Conservation (phyloP, 1,140 invertebrate genomes). For the Brachionus paranguensis region DNA sequence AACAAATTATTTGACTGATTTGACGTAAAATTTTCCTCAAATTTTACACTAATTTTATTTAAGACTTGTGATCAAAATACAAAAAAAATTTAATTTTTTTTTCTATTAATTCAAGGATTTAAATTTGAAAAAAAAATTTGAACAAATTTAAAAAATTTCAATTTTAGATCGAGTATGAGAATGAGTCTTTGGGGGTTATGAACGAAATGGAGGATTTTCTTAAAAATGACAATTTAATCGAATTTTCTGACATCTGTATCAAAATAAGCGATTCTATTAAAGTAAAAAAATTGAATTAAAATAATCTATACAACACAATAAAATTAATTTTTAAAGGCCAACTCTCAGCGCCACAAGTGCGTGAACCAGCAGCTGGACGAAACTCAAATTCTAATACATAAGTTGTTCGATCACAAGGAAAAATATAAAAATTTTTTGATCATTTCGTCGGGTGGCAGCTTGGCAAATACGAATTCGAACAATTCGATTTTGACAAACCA, state of each 20-base stretch:
- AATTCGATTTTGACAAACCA: neutral
- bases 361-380: slow-evolving; percentile 17
- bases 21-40: too few relatives aligned
- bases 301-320: neutral
- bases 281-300: neutral
- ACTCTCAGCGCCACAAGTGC: slow-evolving; percentile 9
- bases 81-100: too few relatives aligned
- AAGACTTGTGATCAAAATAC: too few relatives aligned
- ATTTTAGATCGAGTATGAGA: slow-evolving; percentile 28
- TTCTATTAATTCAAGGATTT: too few relatives aligned
- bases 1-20: too few relatives aligned
- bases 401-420: slow-evolving; percentile 32
- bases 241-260: slow-evolving; percentile 4
- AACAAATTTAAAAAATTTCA: neutral
- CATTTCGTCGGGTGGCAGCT: neutral
- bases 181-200: slow-evolving; percentile 28
- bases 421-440: slow-evolving; percentile 25
- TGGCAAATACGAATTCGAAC: neutral
- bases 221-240: neutral
- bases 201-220: neutral
- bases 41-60: too few relatives aligned
- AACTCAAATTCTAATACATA: neutral
- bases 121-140: neutral
- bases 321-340: neutral
- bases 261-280: slow-evolving; percentile 27